phyloP scores from a whole-genome alignment of 2,888 invertebrate species.

The Idaea aversata region DNA sequence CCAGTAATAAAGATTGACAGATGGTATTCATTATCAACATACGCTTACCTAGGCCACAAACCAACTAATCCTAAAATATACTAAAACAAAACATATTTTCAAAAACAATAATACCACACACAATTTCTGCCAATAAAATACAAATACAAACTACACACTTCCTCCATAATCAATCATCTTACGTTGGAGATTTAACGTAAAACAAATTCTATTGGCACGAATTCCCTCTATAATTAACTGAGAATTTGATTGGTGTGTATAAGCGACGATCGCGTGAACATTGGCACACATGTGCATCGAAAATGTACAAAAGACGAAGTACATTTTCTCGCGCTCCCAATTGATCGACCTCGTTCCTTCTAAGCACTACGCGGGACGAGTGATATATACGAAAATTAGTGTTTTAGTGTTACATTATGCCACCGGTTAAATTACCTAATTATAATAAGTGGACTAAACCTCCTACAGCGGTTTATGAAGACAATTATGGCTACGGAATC shows the following conservation, averaged over 20 bases:
- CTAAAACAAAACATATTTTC: not conserved
- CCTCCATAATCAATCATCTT: constrained; percentile 16
- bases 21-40: constrained; percentile 22
- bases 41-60: constrained; percentile 16
- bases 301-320: constrained; percentile 67
- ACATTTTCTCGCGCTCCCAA: constrained; percentile 52
- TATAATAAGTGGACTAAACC: constrained; percentile 77
- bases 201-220: constrained; percentile 62
- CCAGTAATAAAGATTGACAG: constrained; percentile 45
- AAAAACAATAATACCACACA: constrained; percentile 8
- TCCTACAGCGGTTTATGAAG: constrained; percentile 86
- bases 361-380: constrained; percentile 38
- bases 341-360: constrained; percentile 57
- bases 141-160: constrained; percentile 12
- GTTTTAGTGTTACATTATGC: constrained; percentile 48
- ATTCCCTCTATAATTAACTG: constrained; percentile 63
- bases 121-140: constrained; percentile 17
- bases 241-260: constrained; percentile 66
- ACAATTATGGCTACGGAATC: constrained; percentile 91
- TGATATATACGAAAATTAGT: constrained; percentile 18
- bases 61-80: not conserved
- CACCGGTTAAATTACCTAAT: constrained; percentile 69
- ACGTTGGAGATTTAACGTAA: constrained; percentile 24
- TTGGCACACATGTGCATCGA: constrained; percentile 63
- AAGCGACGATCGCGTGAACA: constrained; percentile 49